Conservation (phyloP, 2,797 vertebrate species). For the Lutjanus campechanus region DNA sequence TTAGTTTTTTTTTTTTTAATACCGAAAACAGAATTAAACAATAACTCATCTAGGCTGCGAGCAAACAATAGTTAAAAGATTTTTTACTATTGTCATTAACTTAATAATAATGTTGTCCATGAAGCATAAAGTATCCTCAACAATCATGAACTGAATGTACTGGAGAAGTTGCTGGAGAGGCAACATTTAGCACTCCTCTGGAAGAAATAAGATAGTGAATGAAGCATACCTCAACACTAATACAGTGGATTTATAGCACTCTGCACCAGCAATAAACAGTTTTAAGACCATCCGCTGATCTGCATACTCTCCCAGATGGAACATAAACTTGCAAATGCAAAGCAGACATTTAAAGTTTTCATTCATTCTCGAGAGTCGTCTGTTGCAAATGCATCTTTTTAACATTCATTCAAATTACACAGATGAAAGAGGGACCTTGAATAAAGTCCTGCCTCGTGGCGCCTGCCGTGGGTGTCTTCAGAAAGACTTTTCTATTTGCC, state of each 20-base stretch:
- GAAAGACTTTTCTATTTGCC: constrained; percentile 11
- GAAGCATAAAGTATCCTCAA: constrained; percentile 6
- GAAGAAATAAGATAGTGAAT: constrained; percentile 40
- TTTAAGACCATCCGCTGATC: constrained; percentile 53
- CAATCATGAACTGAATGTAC: constrained; percentile 21
- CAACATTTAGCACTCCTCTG: constrained; percentile 22
- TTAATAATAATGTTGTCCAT: constrained; percentile 17
- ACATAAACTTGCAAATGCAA: constrained; percentile 55
- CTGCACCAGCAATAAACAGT: constrained; percentile 40
- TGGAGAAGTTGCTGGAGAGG: constrained; percentile 17
- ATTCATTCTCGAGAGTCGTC: constrained; percentile 28
- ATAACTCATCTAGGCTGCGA: constrained; percentile 23
- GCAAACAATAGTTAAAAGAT: constrained; percentile 25
- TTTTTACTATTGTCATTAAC: constrained; percentile 20
- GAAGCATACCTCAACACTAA: constrained; percentile 22
- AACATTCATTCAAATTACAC: background rate
- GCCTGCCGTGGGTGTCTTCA: constrained; percentile 3
- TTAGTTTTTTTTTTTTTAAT: background rate
- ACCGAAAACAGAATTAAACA: background rate
- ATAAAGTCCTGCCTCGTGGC: background rate
- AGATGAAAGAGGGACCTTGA: background rate
- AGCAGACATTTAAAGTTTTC: constrained; percentile 51
- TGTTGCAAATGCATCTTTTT: constrained; percentile 37
- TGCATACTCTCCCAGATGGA: constrained; percentile 49
- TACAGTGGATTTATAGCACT: constrained; percentile 53